Percentiles rank a stretch among this genome's conserved stretches.
Evolutionary conservation across 1,140 invertebrate genomes (phyloP).

Genomic region (Gryon sp.): DNA sequence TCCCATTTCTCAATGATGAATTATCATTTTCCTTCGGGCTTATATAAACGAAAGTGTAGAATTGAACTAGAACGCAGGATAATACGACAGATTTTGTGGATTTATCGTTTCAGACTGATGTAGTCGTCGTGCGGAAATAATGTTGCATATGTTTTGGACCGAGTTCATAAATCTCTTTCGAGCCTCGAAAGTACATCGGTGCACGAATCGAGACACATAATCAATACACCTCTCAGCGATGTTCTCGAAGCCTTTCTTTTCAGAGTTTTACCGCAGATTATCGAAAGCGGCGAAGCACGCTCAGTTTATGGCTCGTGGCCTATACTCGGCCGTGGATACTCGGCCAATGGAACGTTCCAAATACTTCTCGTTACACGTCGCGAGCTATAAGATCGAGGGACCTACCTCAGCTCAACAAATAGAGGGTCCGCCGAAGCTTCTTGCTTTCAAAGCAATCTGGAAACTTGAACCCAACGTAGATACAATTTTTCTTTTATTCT

Average conservation of each 20-base stretch:
- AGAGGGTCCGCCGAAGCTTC: slow-evolving; percentile 30
- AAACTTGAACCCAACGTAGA: slow-evolving; percentile 2
- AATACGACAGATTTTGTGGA: slow-evolving; percentile 22
- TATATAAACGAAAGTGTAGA: slow-evolving; percentile 38
- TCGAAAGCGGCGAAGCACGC: slow-evolving; percentile 66
- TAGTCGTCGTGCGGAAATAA: slow-evolving; percentile 27
- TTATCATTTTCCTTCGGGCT: slow-evolving; percentile 2
- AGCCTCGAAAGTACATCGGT: slow-evolving; percentile 38
- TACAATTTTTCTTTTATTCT: background rate
- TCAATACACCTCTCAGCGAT: slow-evolving; percentile 53
- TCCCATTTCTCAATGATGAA: background rate
- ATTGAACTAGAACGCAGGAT: slow-evolving; percentile 34
- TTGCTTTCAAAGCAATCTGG: slow-evolving; percentile 39
- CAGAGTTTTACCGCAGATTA: slow-evolving; percentile 63
- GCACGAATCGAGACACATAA: slow-evolving; percentile 51
- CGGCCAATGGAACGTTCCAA: slow-evolving; percentile 78
- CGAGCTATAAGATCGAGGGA: slow-evolving; percentile 57
- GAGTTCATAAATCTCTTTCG: slow-evolving; percentile 57
- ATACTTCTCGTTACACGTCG: slow-evolving; percentile 75
- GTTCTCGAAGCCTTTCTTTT: slow-evolving; percentile 57
- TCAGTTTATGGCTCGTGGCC: slow-evolving; percentile 73
- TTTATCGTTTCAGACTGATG: slow-evolving; percentile 29
- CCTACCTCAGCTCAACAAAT: slow-evolving; percentile 41
- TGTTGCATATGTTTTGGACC: slow-evolving; percentile 43
- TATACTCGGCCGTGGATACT: slow-evolving; percentile 72